phyloP scores from a whole-genome alignment of 2,797 vertebrate species.

The Molossus molossus region DNA sequence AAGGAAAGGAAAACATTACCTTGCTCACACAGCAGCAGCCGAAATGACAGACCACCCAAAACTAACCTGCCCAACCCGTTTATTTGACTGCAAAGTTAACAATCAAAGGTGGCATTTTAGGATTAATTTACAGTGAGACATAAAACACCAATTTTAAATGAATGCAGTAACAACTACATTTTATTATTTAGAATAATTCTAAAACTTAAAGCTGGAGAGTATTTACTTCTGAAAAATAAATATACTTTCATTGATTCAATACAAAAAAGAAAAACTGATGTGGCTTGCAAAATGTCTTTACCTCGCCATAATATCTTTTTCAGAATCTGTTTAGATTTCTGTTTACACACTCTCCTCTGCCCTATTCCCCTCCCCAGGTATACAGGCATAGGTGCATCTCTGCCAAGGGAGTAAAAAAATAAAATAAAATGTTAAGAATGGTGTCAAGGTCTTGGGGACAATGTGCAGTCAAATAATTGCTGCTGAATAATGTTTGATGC shows the following conservation, averaged over 20 bases:
- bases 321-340: constrained; percentile 43
- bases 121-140: constrained; percentile 79
- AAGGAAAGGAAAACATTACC: constrained; percentile 32
- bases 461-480: background rate
- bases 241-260: constrained; percentile 44
- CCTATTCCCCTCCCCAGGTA: background rate
- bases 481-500: background rate
- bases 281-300: constrained; percentile 59
- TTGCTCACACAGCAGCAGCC: constrained; percentile 73
- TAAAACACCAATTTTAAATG: constrained; percentile 73
- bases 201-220: background rate
- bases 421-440: background rate
- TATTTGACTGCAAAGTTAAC: constrained; percentile 77
- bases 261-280: constrained; percentile 43
- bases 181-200: constrained; percentile 66
- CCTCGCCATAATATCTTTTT: background rate
- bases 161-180: constrained; percentile 48
- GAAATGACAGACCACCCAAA: constrained; percentile 82
- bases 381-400: background rate
- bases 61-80: constrained; percentile 71
- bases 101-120: constrained; percentile 81
- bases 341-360: background rate
- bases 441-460: background rate
- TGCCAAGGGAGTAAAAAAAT: background rate
- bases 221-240: constrained; percentile 5